A percentile compares a stretch with the other conserved stretches of the same genome.
These are phyloP conservation scores for Pentamera pediparva DNA, from an alignment of 53 echinoderm and acorn worm genomes.

Conservation along the genomic window DNA sequence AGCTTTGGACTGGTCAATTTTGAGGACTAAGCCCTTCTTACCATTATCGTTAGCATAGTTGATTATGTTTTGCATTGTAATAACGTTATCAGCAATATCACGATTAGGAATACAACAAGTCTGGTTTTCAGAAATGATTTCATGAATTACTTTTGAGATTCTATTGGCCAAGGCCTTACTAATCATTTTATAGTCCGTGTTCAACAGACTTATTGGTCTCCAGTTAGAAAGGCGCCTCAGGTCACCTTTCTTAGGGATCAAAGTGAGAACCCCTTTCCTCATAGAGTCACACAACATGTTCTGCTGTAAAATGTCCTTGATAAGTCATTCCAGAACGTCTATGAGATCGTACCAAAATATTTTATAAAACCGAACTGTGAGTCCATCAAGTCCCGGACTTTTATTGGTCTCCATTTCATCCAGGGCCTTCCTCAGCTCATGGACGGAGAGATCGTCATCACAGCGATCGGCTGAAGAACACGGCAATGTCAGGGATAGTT, in stretches of 20 bases:
- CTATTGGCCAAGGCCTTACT: constrained; percentile 39
- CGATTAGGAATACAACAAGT: not conserved
- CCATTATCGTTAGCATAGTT: constrained; percentile 23
- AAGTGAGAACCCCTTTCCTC: not conserved
- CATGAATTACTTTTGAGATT: not conserved
- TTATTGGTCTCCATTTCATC: not conserved
- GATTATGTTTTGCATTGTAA: not conserved
- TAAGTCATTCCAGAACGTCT: not conserved
- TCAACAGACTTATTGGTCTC: constrained; percentile 46
- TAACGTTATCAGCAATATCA: constrained; percentile 16
- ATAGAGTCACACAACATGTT: not conserved
- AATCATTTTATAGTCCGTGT: constrained; percentile 40
- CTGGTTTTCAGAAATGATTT: constrained; percentile 23
- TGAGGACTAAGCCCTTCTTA: not conserved
- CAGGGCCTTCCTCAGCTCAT: not conserved
- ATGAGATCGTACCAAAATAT: not conserved
- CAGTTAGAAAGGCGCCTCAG: constrained; percentile 3
- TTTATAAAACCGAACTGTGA: not conserved
- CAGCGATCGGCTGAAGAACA: not conserved
- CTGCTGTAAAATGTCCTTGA: not conserved
- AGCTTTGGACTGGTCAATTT: not conserved
- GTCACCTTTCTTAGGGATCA: not conserved
- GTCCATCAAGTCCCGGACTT: not conserved
- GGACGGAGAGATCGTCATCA: not conserved
- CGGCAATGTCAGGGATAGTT: no score